Evolutionary conservation across 2,797 vertebrate genomes (phyloP).

Genomic region (Phrynocephalus guinanensis): DNA sequence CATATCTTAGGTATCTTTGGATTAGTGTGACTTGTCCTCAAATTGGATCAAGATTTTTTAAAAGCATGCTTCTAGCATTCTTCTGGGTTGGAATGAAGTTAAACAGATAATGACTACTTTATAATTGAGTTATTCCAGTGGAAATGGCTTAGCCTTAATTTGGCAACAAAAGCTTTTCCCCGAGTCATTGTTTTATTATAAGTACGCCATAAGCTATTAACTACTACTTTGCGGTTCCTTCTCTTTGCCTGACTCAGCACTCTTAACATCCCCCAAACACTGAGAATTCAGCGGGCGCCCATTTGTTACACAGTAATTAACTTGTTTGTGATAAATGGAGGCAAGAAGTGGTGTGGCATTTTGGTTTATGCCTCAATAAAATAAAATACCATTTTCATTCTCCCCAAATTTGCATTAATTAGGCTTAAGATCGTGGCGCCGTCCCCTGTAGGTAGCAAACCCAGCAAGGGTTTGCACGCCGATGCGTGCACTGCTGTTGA

Average conservation of each 20-base stretch:
- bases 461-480: not conserved
- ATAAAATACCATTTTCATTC: slow-evolving; percentile 71
- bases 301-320: slow-evolving; percentile 82
- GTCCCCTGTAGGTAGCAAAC: slow-evolving; percentile 66
- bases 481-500: fast-evolving
- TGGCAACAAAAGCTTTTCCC: slow-evolving; percentile 69
- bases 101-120: slow-evolving; percentile 72
- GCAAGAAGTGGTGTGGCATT: slow-evolving; percentile 80
- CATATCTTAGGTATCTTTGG: not conserved
- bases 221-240: slow-evolving; percentile 66
- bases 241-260: slow-evolving; percentile 73
- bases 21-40: not conserved
- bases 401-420: slow-evolving; percentile 76
- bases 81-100: slow-evolving; percentile 67
- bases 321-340: slow-evolving; percentile 83
- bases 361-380: slow-evolving; percentile 80
- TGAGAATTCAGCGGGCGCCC: slow-evolving; percentile 70
- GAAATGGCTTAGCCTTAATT: slow-evolving; percentile 73
- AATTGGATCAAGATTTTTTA: not conserved
- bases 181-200: slow-evolving; percentile 64
- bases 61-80: slow-evolving; percentile 25
- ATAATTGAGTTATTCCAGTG: slow-evolving; percentile 73
- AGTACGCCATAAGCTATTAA: slow-evolving; percentile 63
- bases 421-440: slow-evolving; percentile 75
- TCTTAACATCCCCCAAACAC: slow-evolving; percentile 62